Percentiles rank a stretch among this genome's conserved stretches.
Conservation (phyloP, 2,113 vertebrate species). For the Nicator chloris region DNA sequence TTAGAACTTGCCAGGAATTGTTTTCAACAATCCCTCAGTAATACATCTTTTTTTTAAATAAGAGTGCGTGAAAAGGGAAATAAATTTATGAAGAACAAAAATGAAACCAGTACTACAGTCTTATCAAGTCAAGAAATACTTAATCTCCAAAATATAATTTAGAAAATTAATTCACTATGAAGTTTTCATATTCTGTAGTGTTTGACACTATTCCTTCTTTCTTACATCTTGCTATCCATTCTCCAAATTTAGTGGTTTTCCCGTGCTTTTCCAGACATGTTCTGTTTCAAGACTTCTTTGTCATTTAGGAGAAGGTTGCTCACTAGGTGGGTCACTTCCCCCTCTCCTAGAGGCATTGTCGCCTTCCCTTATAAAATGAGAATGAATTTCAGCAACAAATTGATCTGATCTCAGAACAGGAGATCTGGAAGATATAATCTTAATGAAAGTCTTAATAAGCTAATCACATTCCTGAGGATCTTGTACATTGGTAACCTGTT, state of each 20-base stretch:
- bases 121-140: neutral
- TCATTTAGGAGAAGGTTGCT: slow-evolving; percentile 37
- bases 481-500: neutral
- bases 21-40: neutral
- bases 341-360: slow-evolving; percentile 24
- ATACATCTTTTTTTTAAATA: neutral
- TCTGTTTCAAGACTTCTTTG: slow-evolving; percentile 30
- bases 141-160: neutral
- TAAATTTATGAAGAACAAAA: neutral
- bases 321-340: neutral
- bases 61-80: neutral
- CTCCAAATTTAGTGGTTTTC: neutral
- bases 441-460: slow-evolving; percentile 49
- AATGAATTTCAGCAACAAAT: slow-evolving; percentile 61
- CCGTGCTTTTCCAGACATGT: slow-evolving; percentile 9
- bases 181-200: neutral
- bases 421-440: slow-evolving; percentile 38
- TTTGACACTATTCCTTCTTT: neutral
- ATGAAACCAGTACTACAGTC: neutral
- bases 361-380: slow-evolving; percentile 52
- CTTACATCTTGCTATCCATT: neutral
- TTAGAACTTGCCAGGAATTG: neutral
- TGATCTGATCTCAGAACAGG: slow-evolving; percentile 37
- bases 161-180: neutral
- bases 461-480: slow-evolving; percentile 2